These are phyloP conservation scores for Chunga burmeisteri DNA, from an alignment of 2,113 vertebrate genomes.

Conservation along the genomic window DNA sequence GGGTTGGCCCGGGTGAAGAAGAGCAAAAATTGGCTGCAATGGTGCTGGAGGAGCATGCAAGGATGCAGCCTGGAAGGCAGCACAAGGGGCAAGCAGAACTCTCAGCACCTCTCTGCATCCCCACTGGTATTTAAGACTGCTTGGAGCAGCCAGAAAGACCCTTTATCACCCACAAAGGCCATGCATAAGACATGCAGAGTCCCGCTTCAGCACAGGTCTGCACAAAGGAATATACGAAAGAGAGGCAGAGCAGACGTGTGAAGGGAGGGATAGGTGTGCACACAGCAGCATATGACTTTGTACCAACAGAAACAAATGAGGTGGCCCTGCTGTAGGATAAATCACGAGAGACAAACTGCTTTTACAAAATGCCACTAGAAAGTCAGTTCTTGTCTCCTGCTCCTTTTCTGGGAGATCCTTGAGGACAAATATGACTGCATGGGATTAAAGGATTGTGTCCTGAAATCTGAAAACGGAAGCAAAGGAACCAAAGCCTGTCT, in stretches of 20 bases:
- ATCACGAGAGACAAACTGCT: background rate
- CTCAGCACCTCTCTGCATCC: background rate
- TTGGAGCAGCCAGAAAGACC: background rate
- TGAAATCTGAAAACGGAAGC: background rate
- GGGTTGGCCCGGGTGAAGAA: background rate
- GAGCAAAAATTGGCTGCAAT: background rate
- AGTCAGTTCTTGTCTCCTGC: fast-evolving
- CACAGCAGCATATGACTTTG: background rate
- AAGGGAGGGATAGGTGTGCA: background rate
- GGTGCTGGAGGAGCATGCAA: background rate
- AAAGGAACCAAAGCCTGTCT: background rate
- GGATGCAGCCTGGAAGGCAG: background rate
- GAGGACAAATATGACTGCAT: background rate
- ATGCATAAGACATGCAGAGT: background rate
- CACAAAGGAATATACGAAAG: background rate
- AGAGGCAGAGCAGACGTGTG: fast-evolving
- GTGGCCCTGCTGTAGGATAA: background rate
- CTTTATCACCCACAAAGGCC: background rate
- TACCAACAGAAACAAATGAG: background rate
- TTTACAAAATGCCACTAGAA: background rate
- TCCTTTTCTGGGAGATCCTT: background rate
- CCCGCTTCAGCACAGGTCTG: background rate
- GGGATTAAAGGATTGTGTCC: background rate
- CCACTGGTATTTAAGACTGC: background rate
- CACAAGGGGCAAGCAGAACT: fast-evolving